A percentile compares a stretch with the other conserved stretches of the same genome.
These are phyloP conservation scores for Scalopus aquaticus DNA, from an alignment of 2,113 vertebrate genomes.

Conservation along the genomic window DNA sequence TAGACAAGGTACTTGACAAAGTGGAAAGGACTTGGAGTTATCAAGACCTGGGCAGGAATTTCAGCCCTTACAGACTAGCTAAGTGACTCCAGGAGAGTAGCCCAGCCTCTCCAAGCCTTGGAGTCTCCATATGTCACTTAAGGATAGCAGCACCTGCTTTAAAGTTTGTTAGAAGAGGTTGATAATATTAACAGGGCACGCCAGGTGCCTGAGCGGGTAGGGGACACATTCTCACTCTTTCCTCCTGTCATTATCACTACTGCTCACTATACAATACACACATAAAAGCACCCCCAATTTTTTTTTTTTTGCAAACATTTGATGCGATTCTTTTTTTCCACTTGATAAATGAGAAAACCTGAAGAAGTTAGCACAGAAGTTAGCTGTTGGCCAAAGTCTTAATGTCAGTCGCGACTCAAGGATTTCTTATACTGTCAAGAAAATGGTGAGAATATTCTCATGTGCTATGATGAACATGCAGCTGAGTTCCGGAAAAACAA, in stretches of 20 bases:
- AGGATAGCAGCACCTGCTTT: neutral
- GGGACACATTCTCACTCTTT: neutral
- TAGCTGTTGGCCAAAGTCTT: neutral
- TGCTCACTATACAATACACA: neutral
- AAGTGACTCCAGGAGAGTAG: neutral
- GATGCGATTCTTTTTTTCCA: neutral
- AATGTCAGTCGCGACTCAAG: neutral
- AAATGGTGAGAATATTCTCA: neutral
- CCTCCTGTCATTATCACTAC: neutral
- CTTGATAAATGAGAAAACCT: neutral
- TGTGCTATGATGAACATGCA: neutral
- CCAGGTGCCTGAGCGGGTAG: neutral
- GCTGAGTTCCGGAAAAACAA: neutral
- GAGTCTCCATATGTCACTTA: neutral
- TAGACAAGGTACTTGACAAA: neutral
- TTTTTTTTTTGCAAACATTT: neutral
- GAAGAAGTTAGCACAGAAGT: neutral
- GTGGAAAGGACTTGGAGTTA: neutral
- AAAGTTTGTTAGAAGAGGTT: neutral
- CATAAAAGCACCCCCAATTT: neutral
- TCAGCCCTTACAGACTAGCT: neutral
- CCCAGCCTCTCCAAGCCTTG: neutral
- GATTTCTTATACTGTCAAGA: conserved; percentile 42
- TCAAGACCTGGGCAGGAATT: neutral
- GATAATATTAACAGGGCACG: neutral